Percentiles rank a stretch among this genome's conserved stretches.
Evolutionary conservation across 2,888 invertebrate species (phyloP).

Genomic region (Heliconius sara): DNA sequence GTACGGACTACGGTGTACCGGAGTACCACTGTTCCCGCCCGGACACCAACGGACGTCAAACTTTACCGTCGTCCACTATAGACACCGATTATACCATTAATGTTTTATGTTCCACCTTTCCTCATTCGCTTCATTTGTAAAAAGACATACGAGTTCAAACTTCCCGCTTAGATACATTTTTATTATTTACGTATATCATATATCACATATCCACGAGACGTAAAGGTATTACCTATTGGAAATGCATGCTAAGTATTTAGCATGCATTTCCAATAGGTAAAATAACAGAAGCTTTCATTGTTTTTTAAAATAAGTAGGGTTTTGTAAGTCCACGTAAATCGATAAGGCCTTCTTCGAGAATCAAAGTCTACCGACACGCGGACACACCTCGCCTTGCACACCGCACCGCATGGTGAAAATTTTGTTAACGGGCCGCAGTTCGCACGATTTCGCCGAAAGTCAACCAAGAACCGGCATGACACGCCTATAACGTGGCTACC

Average conservation of each 20-base stretch:
- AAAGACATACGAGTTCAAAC: background rate
- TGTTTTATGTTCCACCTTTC: background rate
- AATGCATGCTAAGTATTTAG: background rate
- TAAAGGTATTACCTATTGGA: too few species aligned
- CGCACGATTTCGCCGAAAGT: constrained; percentile 4
- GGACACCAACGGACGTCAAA: background rate
- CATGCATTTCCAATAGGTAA: too few species aligned
- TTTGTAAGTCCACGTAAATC: background rate
- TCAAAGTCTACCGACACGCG: background rate
- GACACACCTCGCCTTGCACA: background rate
- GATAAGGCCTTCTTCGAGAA: background rate
- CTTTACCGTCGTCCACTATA: background rate
- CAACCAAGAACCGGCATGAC: constrained; percentile 4
- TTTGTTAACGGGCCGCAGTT: constrained; percentile 2
- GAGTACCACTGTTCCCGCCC: constrained; percentile 60
- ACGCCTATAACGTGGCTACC: background rate
- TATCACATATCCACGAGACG: background rate
- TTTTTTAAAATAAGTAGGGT: background rate
- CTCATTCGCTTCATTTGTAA: background rate
- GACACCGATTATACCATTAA: background rate
- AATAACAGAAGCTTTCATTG: background rate
- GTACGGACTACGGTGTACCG: constrained; percentile 59
- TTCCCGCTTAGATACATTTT: background rate
- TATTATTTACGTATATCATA: background rate
- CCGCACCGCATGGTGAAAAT: constrained; percentile 19